Evolutionary conservation across 2,797 vertebrate genomes (phyloP).

Genomic region (Pantherophis vulpinus): DNA sequence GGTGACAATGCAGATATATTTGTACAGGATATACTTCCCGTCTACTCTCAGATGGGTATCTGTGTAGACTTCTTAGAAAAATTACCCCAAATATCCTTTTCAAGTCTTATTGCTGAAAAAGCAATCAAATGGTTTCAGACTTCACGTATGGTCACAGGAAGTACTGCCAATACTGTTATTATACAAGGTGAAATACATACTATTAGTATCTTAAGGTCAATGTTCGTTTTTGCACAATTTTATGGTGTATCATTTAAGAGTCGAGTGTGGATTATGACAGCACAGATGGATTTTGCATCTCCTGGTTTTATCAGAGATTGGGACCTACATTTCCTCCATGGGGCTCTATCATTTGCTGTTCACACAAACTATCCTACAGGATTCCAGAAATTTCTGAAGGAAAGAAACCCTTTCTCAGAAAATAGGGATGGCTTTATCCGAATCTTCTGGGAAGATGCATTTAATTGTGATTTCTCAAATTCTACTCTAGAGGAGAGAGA

Average conservation of each 20-base stretch:
- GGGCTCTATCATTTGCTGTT: background rate
- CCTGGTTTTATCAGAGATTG: background rate
- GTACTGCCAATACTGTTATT: no score
- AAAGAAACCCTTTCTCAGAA: background rate
- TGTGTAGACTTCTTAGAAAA: background rate
- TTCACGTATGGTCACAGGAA: no score
- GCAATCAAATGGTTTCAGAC: no score
- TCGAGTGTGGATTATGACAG: background rate
- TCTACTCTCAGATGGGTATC: background rate
- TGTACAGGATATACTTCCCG: background rate
- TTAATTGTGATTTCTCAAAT: background rate
- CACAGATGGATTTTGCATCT: background rate
- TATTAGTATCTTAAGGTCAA: background rate
- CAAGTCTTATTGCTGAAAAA: no score
- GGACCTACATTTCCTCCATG: background rate
- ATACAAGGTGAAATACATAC: background rate
- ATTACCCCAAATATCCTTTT: background rate
- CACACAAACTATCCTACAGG: background rate
- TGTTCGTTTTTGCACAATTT: background rate
- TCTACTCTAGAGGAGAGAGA: background rate
- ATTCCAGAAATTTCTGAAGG: background rate
- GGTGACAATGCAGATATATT: background rate
- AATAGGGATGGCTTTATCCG: background rate
- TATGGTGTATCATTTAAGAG: background rate
- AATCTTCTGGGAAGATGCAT: background rate